Percentiles rank a stretch among this genome's conserved stretches.
Conservation (phyloP, 64 coral and sea anemone species). For the Pocillopora verrucosa region DNA sequence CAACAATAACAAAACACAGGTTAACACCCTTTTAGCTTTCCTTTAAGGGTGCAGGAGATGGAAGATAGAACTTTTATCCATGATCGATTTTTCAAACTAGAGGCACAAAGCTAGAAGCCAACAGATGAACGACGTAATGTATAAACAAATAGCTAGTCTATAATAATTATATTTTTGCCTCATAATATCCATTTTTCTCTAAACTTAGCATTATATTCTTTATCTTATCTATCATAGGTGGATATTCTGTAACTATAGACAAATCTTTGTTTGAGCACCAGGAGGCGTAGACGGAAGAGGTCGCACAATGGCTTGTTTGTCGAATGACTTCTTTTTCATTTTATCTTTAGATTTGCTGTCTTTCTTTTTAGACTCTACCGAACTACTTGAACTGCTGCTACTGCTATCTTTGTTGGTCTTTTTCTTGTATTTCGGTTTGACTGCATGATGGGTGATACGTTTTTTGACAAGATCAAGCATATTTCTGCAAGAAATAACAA, state of each 20-base stretch:
- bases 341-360: neutral
- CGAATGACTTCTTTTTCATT: neutral
- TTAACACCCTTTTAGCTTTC: too few relatives aligned
- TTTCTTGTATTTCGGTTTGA: neutral
- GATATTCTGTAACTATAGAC: neutral
- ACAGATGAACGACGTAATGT: too few relatives aligned
- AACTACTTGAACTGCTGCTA: neutral
- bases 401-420: neutral
- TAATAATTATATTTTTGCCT: too few relatives aligned
- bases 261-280: neutral
- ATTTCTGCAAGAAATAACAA: neutral
- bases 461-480: neutral
- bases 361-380: constrained; percentile 2
- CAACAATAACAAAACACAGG: too few relatives aligned
- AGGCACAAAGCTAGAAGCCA: too few relatives aligned
- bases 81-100: too few relatives aligned
- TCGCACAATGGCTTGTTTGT: neutral
- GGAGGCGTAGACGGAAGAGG: neutral
- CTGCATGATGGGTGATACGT: neutral
- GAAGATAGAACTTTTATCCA: too few relatives aligned
- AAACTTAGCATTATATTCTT: neutral
- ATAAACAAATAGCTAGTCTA: too few relatives aligned
- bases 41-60: too few relatives aligned
- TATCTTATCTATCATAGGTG: neutral
- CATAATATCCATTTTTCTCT: too few relatives aligned